Conservation (phyloP, 2,113 vertebrate genomes). For the Centropus bengalensis region DNA sequence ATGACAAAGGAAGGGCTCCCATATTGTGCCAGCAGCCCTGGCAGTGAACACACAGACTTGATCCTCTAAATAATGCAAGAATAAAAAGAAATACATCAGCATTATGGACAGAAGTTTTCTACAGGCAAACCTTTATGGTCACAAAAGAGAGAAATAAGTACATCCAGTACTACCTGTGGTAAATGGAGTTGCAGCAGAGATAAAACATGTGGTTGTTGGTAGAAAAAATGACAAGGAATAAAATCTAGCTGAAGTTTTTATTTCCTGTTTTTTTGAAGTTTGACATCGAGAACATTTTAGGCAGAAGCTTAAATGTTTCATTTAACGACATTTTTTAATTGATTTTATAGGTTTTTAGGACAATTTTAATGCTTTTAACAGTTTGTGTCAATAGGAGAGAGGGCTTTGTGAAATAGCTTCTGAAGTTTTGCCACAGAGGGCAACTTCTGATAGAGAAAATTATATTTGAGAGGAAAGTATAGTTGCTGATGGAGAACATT, state of each 20-base stretch:
- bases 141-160: background rate
- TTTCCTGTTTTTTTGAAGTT: background rate
- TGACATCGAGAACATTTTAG: background rate
- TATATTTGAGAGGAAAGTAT: background rate
- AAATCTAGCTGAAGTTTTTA: background rate
- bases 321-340: background rate
- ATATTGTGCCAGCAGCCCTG: background rate
- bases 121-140: background rate
- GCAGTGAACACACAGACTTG: background rate
- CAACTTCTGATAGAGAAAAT: conserved; percentile 21
- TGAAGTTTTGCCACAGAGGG: conserved; percentile 25
- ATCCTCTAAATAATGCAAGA: background rate
- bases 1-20: background rate
- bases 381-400: background rate
- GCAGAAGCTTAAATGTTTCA: background rate
- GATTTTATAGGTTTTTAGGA: background rate
- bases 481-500: conserved; percentile 43
- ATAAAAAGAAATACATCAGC: background rate
- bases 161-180: background rate
- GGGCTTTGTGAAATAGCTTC: background rate
- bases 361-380: background rate
- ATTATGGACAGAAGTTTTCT: background rate
- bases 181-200: background rate
- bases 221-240: background rate
- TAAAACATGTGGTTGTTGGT: background rate